Evolutionary conservation across 1,140 invertebrate genomes (phyloP).

Genomic region (Liolophura sinensis): DNA sequence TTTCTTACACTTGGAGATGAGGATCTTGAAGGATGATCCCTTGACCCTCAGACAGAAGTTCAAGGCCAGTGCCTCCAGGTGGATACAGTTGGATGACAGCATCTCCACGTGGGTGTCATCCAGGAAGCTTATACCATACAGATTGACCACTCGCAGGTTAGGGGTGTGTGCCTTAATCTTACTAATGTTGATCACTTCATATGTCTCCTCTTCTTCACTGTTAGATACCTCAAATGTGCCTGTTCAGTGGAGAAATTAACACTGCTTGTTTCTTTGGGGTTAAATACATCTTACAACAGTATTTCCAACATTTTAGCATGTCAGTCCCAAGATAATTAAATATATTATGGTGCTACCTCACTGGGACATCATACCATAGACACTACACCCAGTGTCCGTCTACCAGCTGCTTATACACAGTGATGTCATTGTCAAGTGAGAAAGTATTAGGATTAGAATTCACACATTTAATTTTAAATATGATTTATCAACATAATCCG

Average conservation of each 20-base stretch:
- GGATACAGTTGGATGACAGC: constrained; percentile 73
- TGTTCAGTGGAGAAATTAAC: constrained; percentile 46
- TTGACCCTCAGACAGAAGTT: constrained; percentile 97
- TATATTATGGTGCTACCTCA: too few species aligned
- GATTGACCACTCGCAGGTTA: constrained; percentile 66
- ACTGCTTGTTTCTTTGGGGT: too few species aligned
- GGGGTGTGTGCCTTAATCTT: constrained; percentile 78
- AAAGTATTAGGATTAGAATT: too few species aligned
- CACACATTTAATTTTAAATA: too few species aligned
- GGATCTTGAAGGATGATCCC: constrained; percentile 92
- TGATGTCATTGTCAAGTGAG: too few species aligned
- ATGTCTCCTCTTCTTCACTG: constrained; percentile 98
- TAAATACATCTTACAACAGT: too few species aligned
- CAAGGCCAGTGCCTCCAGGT: constrained; percentile 95
- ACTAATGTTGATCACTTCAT: constrained; percentile 96
- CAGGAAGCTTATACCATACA: constrained; percentile 93
- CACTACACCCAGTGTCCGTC: too few species aligned
- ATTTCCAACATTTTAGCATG: too few species aligned
- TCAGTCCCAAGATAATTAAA: too few species aligned
- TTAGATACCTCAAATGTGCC: constrained; percentile 97
- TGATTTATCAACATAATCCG: too few species aligned
- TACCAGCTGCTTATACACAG: too few species aligned
- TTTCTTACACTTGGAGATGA: constrained; percentile 91
- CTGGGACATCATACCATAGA: too few species aligned
- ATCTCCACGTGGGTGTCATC: constrained; percentile 99